Evolutionary conservation across 2,888 invertebrate species (phyloP), one percentile per base, ranked within the genome.

Genomic region (Eugnorisma glareosa): DNA sequence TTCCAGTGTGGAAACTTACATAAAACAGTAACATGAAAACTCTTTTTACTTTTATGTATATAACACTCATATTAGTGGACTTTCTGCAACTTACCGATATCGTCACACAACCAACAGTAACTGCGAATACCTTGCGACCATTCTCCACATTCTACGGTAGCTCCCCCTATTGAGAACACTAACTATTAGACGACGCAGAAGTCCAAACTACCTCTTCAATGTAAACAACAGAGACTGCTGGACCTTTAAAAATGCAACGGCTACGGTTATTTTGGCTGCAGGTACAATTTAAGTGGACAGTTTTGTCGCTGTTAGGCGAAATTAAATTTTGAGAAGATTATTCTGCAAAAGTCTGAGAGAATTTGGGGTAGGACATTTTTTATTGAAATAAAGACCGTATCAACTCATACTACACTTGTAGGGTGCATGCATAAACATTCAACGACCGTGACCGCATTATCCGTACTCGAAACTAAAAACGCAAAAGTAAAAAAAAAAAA

Each of bases 161-260:
- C 75, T 70, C 74, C 51, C 77, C 76, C 79, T 81, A 71, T 85
- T 35, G 83, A 81, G 79, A 74, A 79, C 59, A 31, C 31, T 59
- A 59, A 59, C 87, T 82, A 87, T 88, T 86, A 84, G 72, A 71
- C 69, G 51, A 68, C 40, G 35, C 51, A 43, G 75, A 64, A 81
- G 77, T 76, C 28, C 54, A 51, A 85, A 73, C 82, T 73, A 68
- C 61, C 48, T 68, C 54, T 61, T 61, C 48, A 68, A 66, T 57
- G 67, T 70, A 73, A 66, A 63, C 68, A 70, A 57, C 15, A 10
- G 31, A 40, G 37, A 24, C 61, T 28, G 45, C 15, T 61, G 40
- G 66, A 72, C 24, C 13, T 75, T 81, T 83, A 63, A 83, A 85
- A 88, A 76, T 86, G 84, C 82, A 88, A 66, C n/a, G 68, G 51